Evolutionary conservation across 2,113 vertebrate genomes (phyloP).

Genomic region (Argyrosomus japonicus): DNA sequence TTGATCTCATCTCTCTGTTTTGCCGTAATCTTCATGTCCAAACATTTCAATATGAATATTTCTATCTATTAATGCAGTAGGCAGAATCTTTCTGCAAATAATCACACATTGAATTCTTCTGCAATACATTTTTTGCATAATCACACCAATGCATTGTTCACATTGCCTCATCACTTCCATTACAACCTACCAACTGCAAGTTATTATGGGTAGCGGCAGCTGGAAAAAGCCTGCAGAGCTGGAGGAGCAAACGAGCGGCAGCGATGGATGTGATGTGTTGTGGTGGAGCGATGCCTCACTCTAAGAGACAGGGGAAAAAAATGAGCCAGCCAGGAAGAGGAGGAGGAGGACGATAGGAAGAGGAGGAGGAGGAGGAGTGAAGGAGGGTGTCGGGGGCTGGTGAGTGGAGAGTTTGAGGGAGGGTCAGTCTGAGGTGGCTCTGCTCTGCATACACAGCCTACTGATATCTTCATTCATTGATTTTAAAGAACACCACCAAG

Average conservation of each 20-base stretch:
- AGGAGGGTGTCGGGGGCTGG: constrained; percentile 17
- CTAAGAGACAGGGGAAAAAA: constrained; percentile 49
- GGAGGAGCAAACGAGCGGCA: constrained; percentile 46
- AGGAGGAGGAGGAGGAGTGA: background rate
- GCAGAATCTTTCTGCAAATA: background rate
- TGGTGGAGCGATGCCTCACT: constrained; percentile 59
- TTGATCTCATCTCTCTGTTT: background rate
- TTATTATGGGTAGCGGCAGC: constrained; percentile 21
- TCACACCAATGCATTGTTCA: constrained; percentile 21
- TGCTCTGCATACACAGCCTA: constrained; percentile 62
- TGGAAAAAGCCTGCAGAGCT: constrained; percentile 45
- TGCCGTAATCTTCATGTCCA: background rate
- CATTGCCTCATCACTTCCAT: constrained; percentile 26
- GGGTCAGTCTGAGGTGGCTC: constrained; percentile 83
- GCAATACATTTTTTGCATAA: background rate
- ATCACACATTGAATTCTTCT: background rate
- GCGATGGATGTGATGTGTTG: constrained; percentile 59
- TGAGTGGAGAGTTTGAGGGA: constrained; percentile 44
- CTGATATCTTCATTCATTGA: constrained; percentile 85
- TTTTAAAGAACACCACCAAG: constrained; percentile 93
- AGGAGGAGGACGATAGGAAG: constrained; percentile 26
- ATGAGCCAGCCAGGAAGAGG: constrained; percentile 58
- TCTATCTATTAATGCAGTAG: background rate
- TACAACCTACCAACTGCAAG: constrained; percentile 22
- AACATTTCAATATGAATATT: background rate